Conservation (phyloP, 2,113 vertebrate genomes). For the Calcarius ornatus region DNA sequence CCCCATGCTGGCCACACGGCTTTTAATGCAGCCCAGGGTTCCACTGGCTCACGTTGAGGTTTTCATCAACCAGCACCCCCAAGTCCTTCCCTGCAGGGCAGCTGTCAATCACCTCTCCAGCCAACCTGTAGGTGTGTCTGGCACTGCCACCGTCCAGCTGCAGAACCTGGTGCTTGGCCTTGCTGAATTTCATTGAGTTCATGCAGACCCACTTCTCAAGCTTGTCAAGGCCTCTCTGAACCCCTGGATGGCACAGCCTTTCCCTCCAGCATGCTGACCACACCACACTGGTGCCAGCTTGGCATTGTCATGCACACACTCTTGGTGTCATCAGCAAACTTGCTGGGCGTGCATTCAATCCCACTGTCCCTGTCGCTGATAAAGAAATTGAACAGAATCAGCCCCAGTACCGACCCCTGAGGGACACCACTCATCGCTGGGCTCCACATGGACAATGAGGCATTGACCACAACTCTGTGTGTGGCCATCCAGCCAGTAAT, state of each 20-base stretch:
- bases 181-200: neutral
- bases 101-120: neutral
- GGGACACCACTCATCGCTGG: neutral
- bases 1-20: rapidly evolving
- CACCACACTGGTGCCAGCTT: neutral
- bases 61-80: neutral
- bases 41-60: neutral
- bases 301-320: neutral
- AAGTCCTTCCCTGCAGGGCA: neutral
- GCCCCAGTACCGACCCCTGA: too few relatives aligned
- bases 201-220: neutral
- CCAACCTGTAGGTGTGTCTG: neutral
- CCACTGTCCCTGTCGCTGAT: neutral
- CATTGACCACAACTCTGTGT: neutral
- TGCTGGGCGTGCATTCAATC: neutral
- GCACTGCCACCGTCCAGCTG: neutral
- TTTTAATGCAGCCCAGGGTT: neutral
- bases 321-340: neutral
- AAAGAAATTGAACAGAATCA: neutral
- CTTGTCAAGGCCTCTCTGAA: neutral
- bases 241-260: neutral
- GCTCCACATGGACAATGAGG: neutral
- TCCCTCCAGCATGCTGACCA: neutral
- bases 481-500: neutral
- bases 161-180: neutral